Evolutionary conservation across 1,140 invertebrate genomes (phyloP), one percentile per base, ranked within the genome.

Genomic region (Listronotus bonariensis): DNA sequence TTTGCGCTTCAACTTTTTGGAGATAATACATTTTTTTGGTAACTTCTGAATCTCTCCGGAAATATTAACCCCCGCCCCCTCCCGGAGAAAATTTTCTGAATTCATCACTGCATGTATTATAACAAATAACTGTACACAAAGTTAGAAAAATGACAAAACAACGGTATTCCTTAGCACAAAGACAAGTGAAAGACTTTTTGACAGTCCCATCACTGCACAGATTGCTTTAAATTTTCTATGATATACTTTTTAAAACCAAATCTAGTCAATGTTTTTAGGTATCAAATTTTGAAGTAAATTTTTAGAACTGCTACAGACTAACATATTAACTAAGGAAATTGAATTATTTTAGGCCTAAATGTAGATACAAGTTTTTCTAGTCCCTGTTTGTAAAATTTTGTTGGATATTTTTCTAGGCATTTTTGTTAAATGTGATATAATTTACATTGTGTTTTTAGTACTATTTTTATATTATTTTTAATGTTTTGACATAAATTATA

Each of bases 391-490:
- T 36, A 36, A n/a, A 20, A 17, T 49, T 49, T 49, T n/a, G 18
- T 49, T 49, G n/a, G 46, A 17, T 49, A 20, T 49, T 49, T 26
- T 17, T 49, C 8, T 49, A 32, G 34, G 34, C 11, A 36, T 36
- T 36, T 49, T 49, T 49, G 46, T 49, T 49, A 26, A 49, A 20
- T 49, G 46, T 49, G 46, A 49, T 49, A 49, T 26, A 26, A 26
- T 18, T 49, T 49, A 36, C 11, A 36, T 36, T 36, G 11, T 12
- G 8, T 36, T 36, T 36, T 26, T 26, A 26, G 20, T 26, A 26
- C 20, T 26, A 26, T 26, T 26, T 26, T 26, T 26, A 26, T 26
- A 26, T 26, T 26, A 26, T 26, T 26, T 26, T 3, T 26, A 26
- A 26, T 1, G 1, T 26, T 3, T 26, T 26, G 5, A 26, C 20